Base-by-base conservation (phyloP, 2,797 vertebrate species). In the Antennarius maculatus region DNA sequence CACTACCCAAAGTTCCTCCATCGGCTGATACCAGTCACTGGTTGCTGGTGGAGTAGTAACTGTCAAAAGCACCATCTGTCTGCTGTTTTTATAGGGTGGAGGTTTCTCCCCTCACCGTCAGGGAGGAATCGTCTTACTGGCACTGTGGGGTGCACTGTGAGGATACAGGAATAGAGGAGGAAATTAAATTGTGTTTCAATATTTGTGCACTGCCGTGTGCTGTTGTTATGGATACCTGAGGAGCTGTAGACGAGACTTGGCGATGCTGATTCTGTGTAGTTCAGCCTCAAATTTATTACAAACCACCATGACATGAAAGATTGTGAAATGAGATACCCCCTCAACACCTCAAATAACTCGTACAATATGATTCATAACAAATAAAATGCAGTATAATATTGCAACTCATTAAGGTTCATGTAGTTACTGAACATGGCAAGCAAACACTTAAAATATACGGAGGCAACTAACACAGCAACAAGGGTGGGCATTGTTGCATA, bases 1-100 rank as follows among this genome's bases (percentile, higher is more conserved):
- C 66, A 65, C 70, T 64, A 66, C 58, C 50, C 29, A 5, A 15
- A 23, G 71, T 45, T 82, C 76, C 67, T 67, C 5, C 62, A 51
- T 58, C 47, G 17, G 67, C 29, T 50, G 46, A 71, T 74, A 58
- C 79, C 73, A 53, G 71, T 77, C 74, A 65, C 1, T 55, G 71
- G 78, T 82, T 7, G 68, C 74, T 51, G 42, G 37, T 16, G 60
- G 56, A 78, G 70, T 43, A 15, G 31, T 66, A 49, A 72, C 72
- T 66, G 81, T 89, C 80, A 64, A 43, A 84, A 52, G 73, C 64
- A 54, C 86, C 84, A 77, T 86, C 66, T 83, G 86, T 62, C 34
- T 49, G 80, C 71, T 73, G 76, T 75, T 66, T 69, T 71, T 63
- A 72, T 3, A 49, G 75, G 48, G 63, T 23, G 54, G 66, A 58